Percentiles rank a stretch among this genome's conserved stretches.
phyloP scores from a whole-genome alignment of 2,113 vertebrate genomes.

The Sturnira hondurensis region DNA sequence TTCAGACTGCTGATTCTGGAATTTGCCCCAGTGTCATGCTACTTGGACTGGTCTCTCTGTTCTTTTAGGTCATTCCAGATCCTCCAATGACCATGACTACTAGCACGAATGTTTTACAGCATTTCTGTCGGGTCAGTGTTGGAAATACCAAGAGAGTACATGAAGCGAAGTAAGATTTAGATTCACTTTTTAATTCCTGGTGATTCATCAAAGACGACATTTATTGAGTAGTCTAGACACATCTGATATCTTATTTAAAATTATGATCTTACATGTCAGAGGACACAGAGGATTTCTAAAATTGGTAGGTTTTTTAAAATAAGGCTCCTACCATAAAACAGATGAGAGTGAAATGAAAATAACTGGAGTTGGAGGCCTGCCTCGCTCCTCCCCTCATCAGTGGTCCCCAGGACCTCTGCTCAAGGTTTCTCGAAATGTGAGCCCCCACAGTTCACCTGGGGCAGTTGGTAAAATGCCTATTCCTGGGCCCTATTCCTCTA shows the following conservation, averaged over 20 bases:
- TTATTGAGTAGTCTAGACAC: background rate
- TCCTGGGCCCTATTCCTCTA: background rate
- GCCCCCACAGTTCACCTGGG: background rate
- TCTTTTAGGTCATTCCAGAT: background rate
- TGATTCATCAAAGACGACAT: background rate
- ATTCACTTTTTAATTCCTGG: background rate
- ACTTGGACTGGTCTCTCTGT: background rate
- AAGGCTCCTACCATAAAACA: background rate
- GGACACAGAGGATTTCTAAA: background rate
- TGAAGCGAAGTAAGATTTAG: background rate
- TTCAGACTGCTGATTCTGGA: background rate
- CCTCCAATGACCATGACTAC: background rate
- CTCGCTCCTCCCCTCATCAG: background rate
- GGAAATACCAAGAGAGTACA: background rate
- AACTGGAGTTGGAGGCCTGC: background rate
- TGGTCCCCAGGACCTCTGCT: background rate
- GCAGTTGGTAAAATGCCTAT: background rate
- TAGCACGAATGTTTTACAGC: background rate
- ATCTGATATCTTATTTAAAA: background rate
- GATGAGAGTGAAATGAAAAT: background rate
- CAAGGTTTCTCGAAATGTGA: background rate
- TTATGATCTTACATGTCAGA: background rate
- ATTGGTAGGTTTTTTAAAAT: background rate
- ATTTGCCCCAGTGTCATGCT: background rate
- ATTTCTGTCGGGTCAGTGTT: background rate